These are phyloP conservation scores for Engystomops pustulosus DNA, from an alignment of 2,113 vertebrate species.

Conservation along the genomic window DNA sequence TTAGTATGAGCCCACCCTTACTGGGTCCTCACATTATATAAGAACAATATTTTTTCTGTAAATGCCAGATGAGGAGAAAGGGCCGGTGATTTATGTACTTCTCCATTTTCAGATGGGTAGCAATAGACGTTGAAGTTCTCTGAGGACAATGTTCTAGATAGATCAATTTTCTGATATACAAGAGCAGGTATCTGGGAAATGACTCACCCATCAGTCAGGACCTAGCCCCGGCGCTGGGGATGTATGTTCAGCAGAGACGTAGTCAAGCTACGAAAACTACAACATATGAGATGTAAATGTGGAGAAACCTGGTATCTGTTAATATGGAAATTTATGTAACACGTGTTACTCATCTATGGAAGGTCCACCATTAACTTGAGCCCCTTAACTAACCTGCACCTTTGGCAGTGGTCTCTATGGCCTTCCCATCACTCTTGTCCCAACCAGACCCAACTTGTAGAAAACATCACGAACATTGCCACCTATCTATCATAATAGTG, in stretches of 20 bases:
- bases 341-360: neutral
- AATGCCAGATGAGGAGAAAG: constrained; percentile 21
- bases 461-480: neutral
- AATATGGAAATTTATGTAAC: neutral
- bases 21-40: constrained; percentile 38
- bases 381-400: neutral
- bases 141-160: constrained; percentile 48
- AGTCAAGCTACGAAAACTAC: neutral
- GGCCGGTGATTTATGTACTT: constrained; percentile 32
- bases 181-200: constrained; percentile 42
- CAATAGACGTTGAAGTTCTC: constrained; percentile 42
- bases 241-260: neutral
- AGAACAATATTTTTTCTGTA: constrained; percentile 44
- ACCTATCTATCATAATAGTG: no score
- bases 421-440: neutral
- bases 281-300: neutral
- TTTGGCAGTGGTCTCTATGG: neutral
- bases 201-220: constrained; percentile 39
- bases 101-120: constrained; percentile 31
- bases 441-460: neutral
- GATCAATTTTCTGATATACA: constrained; percentile 50
- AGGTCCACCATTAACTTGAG: neutral
- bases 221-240: neutral
- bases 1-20: constrained; percentile 41
- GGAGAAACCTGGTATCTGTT: neutral